Evolutionary conservation across 2,113 vertebrate genomes (phyloP).

Genomic region (Elephantulus edwardii): DNA sequence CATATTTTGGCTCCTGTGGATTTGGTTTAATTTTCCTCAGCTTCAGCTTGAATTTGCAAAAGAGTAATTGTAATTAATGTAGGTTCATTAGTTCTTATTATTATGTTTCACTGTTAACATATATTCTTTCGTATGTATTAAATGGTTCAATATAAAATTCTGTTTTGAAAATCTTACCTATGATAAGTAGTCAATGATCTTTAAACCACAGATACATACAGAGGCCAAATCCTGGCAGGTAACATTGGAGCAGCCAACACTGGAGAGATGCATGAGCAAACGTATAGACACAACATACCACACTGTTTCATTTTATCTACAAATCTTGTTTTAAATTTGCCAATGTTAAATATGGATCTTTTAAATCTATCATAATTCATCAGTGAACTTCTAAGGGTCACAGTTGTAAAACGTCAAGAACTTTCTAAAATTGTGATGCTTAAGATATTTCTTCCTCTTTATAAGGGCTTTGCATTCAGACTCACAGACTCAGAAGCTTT

Average conservation of each 20-base stretch:
- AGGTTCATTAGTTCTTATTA: no score
- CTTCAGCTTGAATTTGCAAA: no score
- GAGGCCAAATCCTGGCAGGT: not conserved
- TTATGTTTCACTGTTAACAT: not conserved
- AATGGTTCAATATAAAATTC: slow-evolving; percentile 3
- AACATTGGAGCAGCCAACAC: not conserved
- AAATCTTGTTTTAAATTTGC: slow-evolving; percentile 36
- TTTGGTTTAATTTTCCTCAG: no score
- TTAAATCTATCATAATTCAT: not conserved
- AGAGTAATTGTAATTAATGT: no score
- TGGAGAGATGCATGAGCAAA: not conserved
- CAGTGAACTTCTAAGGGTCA: slow-evolving; percentile 20
- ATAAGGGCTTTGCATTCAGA: not conserved
- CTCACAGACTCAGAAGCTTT: not conserved
- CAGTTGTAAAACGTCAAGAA: slow-evolving; percentile 42
- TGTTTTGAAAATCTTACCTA: not conserved
- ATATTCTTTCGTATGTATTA: not conserved
- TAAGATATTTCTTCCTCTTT: slow-evolving; percentile 29
- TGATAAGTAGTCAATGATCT: not conserved
- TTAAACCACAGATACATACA: not conserved
- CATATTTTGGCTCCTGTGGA: no score
- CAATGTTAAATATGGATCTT: not conserved
- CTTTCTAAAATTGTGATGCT: not conserved
- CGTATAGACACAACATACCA: not conserved
- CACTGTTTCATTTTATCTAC: not conserved